A percentile compares a stretch with the other conserved stretches of the same genome.
These are phyloP conservation scores for Hipparchia semele DNA, from an alignment of 2,888 invertebrate genomes.

Conservation along the genomic window DNA sequence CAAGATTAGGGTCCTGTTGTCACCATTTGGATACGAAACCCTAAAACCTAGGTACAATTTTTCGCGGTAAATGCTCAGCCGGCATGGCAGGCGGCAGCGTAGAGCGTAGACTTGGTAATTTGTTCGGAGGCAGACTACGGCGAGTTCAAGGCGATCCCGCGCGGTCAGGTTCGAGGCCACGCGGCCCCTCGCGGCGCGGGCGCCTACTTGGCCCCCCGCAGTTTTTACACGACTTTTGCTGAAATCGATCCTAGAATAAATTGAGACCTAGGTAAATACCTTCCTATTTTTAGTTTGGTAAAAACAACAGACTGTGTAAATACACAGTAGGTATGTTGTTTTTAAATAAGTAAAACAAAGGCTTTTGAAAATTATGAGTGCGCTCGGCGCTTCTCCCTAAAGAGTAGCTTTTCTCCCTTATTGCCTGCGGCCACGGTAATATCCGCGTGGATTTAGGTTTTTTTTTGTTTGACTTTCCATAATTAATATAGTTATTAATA, in stretches of 20 bases:
- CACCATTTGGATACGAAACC: too few relatives aligned
- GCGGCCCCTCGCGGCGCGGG: constrained; percentile 72
- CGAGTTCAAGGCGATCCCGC: constrained; percentile 80
- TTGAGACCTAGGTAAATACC: neutral
- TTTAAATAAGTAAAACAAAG: too few relatives aligned
- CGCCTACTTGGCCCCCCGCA: constrained; percentile 50
- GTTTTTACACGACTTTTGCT: constrained; percentile 39
- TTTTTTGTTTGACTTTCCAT: too few relatives aligned
- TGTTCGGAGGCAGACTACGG: constrained; percentile 61
- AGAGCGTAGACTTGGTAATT: constrained; percentile 51
- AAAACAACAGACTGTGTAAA: too few relatives aligned
- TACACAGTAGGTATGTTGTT: too few relatives aligned
- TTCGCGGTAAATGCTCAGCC: constrained; percentile 59
- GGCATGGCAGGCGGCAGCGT: constrained; percentile 45
- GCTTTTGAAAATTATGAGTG: too few relatives aligned
- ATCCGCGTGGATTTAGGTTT: too few relatives aligned
- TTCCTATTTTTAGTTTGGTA: neutral
- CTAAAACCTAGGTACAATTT: constrained; percentile 47
- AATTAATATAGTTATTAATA: too few relatives aligned
- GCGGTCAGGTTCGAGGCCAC: constrained; percentile 83
- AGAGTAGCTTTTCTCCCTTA: too few relatives aligned
- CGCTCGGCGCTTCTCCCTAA: too few relatives aligned
- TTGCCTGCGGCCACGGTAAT: too few relatives aligned
- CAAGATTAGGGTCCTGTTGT: too few relatives aligned
- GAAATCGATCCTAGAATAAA: constrained; percentile 28